Base-by-base conservation (phyloP, 2,888 invertebrate genomes). In the Rapana venosa region DNA sequence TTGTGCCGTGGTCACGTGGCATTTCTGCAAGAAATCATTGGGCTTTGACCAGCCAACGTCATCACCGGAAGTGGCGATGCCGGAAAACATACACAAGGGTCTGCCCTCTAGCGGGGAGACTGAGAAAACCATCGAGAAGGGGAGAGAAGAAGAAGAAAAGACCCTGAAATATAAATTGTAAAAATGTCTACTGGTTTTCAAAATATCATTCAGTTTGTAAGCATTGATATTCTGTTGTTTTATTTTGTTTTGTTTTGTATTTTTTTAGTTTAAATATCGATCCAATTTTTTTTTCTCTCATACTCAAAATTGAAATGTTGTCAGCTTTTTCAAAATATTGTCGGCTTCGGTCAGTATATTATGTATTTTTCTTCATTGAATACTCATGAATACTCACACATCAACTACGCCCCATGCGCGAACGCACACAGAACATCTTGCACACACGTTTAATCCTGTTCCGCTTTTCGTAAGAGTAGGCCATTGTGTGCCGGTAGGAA, bases 1-100 rank as follows among this genome's bases (percentile, higher is more conserved):
- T 15, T 90, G 85, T 36, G 74, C 56, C 8, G 70, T 90, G 56
- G 56, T 90, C 35, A 91, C 91, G n/a, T 91, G 91, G 91, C 86
- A 85, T 11, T 36, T 91, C 8, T 90, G 87, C 79, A 77, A 35
- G 35, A 58, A 36, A 8, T 85, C 85, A 6, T 58, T 86, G 20
- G 83, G 84, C 61, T 61, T 85, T 30, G 85, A 77, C 36, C 22
- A n/a, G 2, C 70, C 20, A 11, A 8, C 22, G 70, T 13, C 56
- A 2, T 13, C 47, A 22, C 88, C 58, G 79, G 26, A 32, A n/a
- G 22, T 36, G 26, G 66, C 35, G 20, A 81, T 35, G 1, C 35
- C 81, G 20, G 35, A 32, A 8, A 61, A 0, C 13, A 32, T 26
- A 0, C 17, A 30, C 61, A 35, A 61, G 2, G n/a, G 15, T 0